Evolutionary conservation across 2,797 vertebrate species (phyloP).

Genomic region (Novumbra hubbsi): DNA sequence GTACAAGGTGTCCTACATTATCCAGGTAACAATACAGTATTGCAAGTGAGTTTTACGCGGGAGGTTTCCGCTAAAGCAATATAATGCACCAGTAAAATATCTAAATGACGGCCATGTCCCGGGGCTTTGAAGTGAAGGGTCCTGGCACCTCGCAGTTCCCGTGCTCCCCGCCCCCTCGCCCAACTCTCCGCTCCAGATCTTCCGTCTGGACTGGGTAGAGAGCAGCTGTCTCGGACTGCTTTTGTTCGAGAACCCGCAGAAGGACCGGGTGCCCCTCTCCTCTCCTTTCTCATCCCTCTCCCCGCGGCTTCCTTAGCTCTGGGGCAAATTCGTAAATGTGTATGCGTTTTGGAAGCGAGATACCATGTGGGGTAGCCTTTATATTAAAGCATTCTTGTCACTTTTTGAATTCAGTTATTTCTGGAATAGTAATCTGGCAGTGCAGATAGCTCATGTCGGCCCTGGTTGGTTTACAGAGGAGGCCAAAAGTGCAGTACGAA

Average conservation of each 20-base stretch:
- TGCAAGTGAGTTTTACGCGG: constrained; percentile 43
- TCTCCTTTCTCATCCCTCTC: constrained; percentile 30
- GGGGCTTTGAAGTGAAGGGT: constrained; percentile 56
- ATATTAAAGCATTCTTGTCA: not conserved
- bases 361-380: not conserved
- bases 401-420: not conserved
- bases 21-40: constrained; percentile 40
- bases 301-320: constrained; percentile 43
- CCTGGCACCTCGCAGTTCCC: constrained; percentile 66
- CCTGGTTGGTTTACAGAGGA: too few relatives aligned
- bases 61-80: constrained; percentile 35
- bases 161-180: constrained; percentile 28
- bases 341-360: not conserved
- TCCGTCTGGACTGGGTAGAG: constrained; percentile 46
- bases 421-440: too few relatives aligned
- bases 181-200: constrained; percentile 37
- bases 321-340: constrained; percentile 43
- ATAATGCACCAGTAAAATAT: constrained; percentile 45
- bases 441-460: too few relatives aligned
- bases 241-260: constrained; percentile 59
- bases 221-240: constrained; percentile 66
- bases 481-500: too few relatives aligned
- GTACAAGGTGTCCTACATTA: constrained; percentile 25
- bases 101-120: constrained; percentile 41
- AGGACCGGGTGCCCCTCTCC: constrained; percentile 42